Evolutionary conservation across 2,888 invertebrate species (phyloP), one percentile per base, ranked within the genome.

Genomic region (Dendrolimus pini): DNA sequence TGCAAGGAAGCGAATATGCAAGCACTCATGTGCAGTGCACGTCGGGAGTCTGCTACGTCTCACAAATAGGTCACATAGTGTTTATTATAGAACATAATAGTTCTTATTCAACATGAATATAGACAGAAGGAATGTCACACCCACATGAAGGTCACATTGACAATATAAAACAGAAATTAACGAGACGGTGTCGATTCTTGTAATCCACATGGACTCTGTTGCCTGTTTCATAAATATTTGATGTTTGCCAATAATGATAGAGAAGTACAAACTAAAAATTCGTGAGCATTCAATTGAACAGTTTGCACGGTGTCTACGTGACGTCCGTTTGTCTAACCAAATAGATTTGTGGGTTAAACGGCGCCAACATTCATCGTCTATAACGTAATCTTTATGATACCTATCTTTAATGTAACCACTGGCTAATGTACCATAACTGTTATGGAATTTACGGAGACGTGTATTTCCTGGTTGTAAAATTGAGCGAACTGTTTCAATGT

Each of bases 401-500:
- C 62, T 55, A 59, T 55, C 59, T 67, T 63, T 76, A 70, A 72
- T 74, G 78, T 75, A 75, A 75, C 73, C 69, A 71, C 70, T 69
- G 70, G 70, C 74, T 75, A 76, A 78, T 72, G 75, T 75, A 74
- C 75, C 77, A 75, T 78, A 80, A 76, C 79, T 68, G 71, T 68
- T 62, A 65, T 67, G 72, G 73, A 74, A 75, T 81, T 74, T 78
- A 75, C 69, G 71, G 67, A 74, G 72, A 71, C 72, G 75, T 77
- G 78, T 71, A 81, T 82, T 87, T 86, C 86, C 86, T 78, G 79
- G 76, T 77, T 74, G 78, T 85, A 83, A 87, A 85, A 77, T 73
- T 77, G 77, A 78, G 77, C 80, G 77, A 85, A 86, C 82, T 78
- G 72, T 78, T 72, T 82, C 89, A 89, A 89, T 88, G 89, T 78